Percentiles rank a stretch among this genome's conserved stretches.
These are phyloP conservation scores for Pogonomyrmex barbatus DNA, from an alignment of 1,140 invertebrate species.

Conservation along the genomic window DNA sequence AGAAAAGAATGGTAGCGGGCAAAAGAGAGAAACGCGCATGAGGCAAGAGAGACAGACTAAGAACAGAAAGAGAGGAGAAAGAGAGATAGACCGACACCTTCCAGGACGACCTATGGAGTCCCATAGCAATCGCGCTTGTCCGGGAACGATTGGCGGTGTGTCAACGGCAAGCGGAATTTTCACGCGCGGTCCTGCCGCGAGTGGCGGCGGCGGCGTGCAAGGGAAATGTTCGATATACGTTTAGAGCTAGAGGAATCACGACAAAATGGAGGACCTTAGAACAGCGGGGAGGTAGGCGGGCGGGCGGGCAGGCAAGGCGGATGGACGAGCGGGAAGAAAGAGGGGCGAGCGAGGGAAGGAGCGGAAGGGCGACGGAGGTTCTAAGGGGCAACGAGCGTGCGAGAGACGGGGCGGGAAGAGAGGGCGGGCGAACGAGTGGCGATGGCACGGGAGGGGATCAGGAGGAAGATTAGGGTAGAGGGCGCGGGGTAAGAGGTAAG, in stretches of 20 bases:
- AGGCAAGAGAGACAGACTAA: conserved; percentile 47
- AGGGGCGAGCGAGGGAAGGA: conserved; percentile 37
- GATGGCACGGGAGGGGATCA: conserved; percentile 37
- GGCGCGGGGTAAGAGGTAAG: conserved; percentile 67
- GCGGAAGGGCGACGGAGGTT: conserved; percentile 62
- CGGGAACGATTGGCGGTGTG: conserved; percentile 70
- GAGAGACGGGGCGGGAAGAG: conserved; percentile 55
- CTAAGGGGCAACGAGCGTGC: conserved; percentile 42
- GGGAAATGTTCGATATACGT: conserved; percentile 76
- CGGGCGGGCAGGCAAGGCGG: conserved; percentile 59
- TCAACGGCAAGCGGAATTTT: conserved; percentile 77
- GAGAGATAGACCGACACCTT: conserved; percentile 77
- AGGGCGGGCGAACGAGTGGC: conserved; percentile 47
- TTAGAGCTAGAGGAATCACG: conserved; percentile 83
- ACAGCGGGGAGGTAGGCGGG: conserved; percentile 61
- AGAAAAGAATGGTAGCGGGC: conserved; percentile 16
- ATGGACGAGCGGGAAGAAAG: conserved; percentile 47
- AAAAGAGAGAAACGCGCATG: conserved; percentile 8
- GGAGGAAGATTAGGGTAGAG: conserved; percentile 30
- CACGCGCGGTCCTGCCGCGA: conserved; percentile 65
- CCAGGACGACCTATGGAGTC: conserved; percentile 78
- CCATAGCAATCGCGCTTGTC: conserved; percentile 77
- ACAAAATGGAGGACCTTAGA: conserved; percentile 83
- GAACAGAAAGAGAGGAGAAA: conserved; percentile 70
- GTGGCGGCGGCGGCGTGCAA: conserved; percentile 65